Evolutionary conservation across 2,888 invertebrate genomes (phyloP).

Genomic region (Drosophila atripex): DNA sequence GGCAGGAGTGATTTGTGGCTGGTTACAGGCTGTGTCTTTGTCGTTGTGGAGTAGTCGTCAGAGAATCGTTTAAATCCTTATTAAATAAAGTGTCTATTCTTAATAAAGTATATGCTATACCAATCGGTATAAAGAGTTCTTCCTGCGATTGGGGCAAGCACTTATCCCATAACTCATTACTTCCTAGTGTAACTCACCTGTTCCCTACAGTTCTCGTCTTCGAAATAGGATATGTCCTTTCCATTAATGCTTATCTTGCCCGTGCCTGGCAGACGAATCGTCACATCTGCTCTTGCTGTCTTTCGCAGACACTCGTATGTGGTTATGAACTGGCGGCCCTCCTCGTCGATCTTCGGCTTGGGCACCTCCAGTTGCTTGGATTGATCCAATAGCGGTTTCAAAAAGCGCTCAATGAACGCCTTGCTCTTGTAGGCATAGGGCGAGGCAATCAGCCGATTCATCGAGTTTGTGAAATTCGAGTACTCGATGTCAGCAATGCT

Average conservation of each 20-base stretch:
- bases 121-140: conserved; percentile 18
- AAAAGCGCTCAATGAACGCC: conserved; percentile 90
- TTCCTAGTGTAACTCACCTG: conserved; percentile 86
- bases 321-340: conserved; percentile 89
- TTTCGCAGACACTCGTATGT: conserved; percentile 90
- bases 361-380: conserved; percentile 87
- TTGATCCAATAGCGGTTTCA: conserved; percentile 86
- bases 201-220: conserved; percentile 88
- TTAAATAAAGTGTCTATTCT: conserved; percentile 51
- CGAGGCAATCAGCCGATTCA: conserved; percentile 89
- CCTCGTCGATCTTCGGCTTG: conserved; percentile 88
- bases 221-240: conserved; percentile 90
- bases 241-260: conserved; percentile 94
- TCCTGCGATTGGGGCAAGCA: too few relatives aligned
- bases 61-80: conserved; percentile 64
- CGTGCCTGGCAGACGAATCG: conserved; percentile 91
- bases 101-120: conserved; percentile 36
- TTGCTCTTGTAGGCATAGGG: conserved; percentile 89
- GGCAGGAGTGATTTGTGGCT: conserved; percentile 64
- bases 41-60: conserved; percentile 73
- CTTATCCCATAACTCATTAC: too few relatives aligned
- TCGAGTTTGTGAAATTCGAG: conserved; percentile 88
- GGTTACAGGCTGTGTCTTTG: conserved; percentile 76
- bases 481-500: conserved; percentile 88
- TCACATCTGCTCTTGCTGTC: conserved; percentile 90